Evolutionary conservation across 2,113 vertebrate genomes (phyloP).

Genomic region (Lonchura striata): DNA sequence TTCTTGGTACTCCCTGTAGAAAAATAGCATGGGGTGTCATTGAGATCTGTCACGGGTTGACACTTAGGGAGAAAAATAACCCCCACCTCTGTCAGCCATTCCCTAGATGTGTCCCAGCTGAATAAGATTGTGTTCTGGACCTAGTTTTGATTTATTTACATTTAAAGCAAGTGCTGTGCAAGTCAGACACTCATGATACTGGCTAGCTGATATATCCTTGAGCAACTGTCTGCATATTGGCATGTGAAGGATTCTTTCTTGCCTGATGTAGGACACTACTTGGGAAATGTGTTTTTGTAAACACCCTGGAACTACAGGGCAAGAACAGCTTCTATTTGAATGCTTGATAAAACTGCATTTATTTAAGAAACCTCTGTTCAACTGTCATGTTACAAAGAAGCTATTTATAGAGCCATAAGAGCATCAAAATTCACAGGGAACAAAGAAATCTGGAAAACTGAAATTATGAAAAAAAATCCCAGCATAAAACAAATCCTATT

Average conservation of each 20-base stretch:
- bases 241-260: neutral
- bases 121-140: neutral
- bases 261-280: neutral
- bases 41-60: constrained; percentile 51
- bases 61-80: constrained; percentile 12
- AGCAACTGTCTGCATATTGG: constrained; percentile 28
- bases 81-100: neutral
- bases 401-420: neutral
- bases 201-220: constrained; percentile 39
- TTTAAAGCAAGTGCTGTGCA: constrained; percentile 18
- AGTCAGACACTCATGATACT: neutral
- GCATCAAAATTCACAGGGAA: neutral
- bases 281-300: neutral
- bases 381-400: neutral
- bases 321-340: neutral
- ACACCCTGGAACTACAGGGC: constrained; percentile 14
- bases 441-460: neutral
- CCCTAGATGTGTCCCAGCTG: neutral
- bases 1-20: constrained; percentile 42
- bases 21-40: constrained; percentile 44
- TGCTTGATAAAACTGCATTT: neutral
- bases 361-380: neutral
- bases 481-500: neutral
- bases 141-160: constrained; percentile 34
- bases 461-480: neutral